Evolutionary conservation across 1,140 invertebrate genomes (phyloP), one percentile per base, ranked within the genome.

Genomic region (Mamestra configurata): DNA sequence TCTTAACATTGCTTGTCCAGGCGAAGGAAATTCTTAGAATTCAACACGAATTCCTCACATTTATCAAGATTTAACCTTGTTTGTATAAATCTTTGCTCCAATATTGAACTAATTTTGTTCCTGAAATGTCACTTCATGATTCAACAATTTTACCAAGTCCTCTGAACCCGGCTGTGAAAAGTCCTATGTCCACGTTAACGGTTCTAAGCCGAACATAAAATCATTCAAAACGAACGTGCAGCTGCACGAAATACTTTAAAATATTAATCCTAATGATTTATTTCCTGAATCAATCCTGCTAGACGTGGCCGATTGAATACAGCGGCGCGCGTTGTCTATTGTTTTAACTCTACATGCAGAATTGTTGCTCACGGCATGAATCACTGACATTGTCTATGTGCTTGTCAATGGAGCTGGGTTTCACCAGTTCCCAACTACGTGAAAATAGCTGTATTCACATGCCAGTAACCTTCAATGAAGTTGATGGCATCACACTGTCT

Each of bases 271-370:
- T 46, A 68, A 46, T 46, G 64, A 18, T 70, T 46, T 27, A n/a
- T 70, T 70, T 70, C 66, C 66, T 49, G 22, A 24, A 43, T 49
- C 66, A 24, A 70, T 70, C 66, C 40, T 24, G 11, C 66, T 46
- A 49, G 49, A 70, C 66, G 66, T 70, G 66, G 20, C 40, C 64
- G 64, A 43, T 70, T n/a, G 66, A 46, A 70, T 24, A 27, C 66
- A 46, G 1, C 66, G 66, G 40, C 66, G 40, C 40, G 61, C 66
- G 66, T 40, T 49, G 22, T 70, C 40, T 27, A 70, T 70, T 70
- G 66, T 70, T 70, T 70, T 49, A 49, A 27, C 40, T 70, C 22
- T 49, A 11, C 43, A 70, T 46, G 66, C 66, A 70, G 66, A 40
- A 49, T 68, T 46, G 22, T 8, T 70, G 40, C 66, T 49, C 40